Base-by-base conservation (phyloP, 1,140 invertebrate species). In the Musca vetustissima region DNA sequence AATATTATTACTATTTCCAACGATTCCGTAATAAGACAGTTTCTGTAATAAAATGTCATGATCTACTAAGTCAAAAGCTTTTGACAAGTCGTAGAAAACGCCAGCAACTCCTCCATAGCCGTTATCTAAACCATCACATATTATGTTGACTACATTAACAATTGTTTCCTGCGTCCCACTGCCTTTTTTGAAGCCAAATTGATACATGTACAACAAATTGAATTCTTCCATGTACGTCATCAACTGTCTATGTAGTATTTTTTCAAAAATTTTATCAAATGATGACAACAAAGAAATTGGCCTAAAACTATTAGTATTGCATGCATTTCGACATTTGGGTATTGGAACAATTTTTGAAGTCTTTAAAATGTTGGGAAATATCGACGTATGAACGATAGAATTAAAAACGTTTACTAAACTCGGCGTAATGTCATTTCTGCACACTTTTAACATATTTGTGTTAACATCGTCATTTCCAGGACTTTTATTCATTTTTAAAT, bases 231-330 rank as follows among this genome's bases (percentile, higher is more conserved):
- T 15, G 22, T 55, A 55, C 2, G 21, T 24, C 4, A 14, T 13
- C 13, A 55, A 22, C 22, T 55, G 52, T 55, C 22, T 55, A 11
- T 55, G 52, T 22, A 55, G 14, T 6, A 55, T 25, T 55, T 55
- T 55, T 24, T 55, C 52, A 2, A 55, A 55, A 21, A 55, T 55
- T 55, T 55, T 55, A 24, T 55, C 52, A 55, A 55, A 28, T 28
- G 28, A 4, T 4, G 28, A 28, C 8, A 28, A 28, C 28, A 28
- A 8, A 3, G 28, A 3, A 28, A 28, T 28, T 8, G 28, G 28
- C 8, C 28, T 28, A 28, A 28, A 28, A 3, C 8, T 8, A 4
- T 28, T 8, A 8, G 8, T 28, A 28, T 28, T 28, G 8, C 8
- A 28, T 8, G 28, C 8, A 28, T 28, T 28, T 28, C 8, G 3